Percentiles rank a stretch among this genome's conserved stretches.
Conservation (phyloP, 2,113 vertebrate species). For the Percopsis transmontana region DNA sequence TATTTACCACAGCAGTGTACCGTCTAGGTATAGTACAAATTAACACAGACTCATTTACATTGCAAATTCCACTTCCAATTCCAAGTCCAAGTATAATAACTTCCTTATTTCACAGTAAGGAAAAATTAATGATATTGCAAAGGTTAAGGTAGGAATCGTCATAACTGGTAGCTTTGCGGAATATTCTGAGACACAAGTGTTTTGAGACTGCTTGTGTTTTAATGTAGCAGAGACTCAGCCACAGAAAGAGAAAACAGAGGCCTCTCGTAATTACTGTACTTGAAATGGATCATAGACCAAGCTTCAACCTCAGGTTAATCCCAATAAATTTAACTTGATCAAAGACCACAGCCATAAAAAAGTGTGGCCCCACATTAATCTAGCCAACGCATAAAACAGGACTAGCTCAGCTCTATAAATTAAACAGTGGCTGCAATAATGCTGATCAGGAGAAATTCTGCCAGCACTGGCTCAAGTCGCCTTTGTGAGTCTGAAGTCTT, state of each 20-base stretch:
- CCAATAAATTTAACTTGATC: conserved; percentile 71
- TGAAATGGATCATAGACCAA: conserved; percentile 50
- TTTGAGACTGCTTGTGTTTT: conserved; percentile 55
- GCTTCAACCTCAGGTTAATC: conserved; percentile 65
- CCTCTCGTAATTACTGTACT: conserved; percentile 53
- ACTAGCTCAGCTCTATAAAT: conserved; percentile 71
- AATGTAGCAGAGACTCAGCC: conserved; percentile 29
- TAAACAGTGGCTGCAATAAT: conserved; percentile 67
- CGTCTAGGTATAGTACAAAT: conserved; percentile 57
- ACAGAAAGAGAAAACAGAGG: conserved; percentile 41
- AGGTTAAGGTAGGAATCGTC: conserved; percentile 25
- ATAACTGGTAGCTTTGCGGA: not conserved
- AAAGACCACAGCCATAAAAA: conserved; percentile 69
- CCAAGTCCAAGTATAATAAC: conserved; percentile 35
- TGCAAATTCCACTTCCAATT: conserved; percentile 3
- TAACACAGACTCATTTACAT: conserved; percentile 46
- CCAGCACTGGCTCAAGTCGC: conserved; percentile 50
- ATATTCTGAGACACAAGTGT: conserved; percentile 13
- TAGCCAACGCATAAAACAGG: conserved; percentile 65
- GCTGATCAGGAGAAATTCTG: conserved; percentile 70
- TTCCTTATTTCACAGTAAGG: conserved; percentile 28
- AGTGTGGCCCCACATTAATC: conserved; percentile 71
- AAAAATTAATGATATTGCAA: conserved; percentile 20
- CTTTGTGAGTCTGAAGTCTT: conserved; percentile 59
- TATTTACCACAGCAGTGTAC: conserved; percentile 56